phyloP scores from a whole-genome alignment of 2,113 vertebrate genomes.

The Oreochromis tanganicae region DNA sequence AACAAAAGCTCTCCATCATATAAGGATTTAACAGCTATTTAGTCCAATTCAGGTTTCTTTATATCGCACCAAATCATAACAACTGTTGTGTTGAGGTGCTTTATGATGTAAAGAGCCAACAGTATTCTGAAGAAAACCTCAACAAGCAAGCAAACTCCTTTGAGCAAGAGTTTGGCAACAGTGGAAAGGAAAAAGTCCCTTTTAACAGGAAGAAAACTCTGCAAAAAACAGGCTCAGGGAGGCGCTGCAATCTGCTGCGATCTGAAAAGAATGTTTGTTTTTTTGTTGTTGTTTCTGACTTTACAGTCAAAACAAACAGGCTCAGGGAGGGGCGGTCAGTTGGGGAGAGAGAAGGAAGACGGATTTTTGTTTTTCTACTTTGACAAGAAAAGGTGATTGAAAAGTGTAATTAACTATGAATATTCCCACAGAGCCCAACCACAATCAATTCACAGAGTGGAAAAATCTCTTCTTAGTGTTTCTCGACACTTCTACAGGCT shows the following conservation, averaged over 20 bases:
- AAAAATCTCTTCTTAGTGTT: neutral
- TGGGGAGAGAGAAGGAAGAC: neutral
- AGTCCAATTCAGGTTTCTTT: neutral
- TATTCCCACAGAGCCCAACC: neutral
- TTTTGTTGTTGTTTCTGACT: neutral
- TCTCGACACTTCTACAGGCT: neutral
- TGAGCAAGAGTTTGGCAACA: neutral
- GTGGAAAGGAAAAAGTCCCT: neutral
- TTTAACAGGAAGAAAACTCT: neutral
- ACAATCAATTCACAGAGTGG: neutral
- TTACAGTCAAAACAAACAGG: neutral
- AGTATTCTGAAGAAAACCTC: neutral
- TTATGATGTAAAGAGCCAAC: neutral
- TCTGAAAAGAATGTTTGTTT: neutral
- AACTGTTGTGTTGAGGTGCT: neutral
- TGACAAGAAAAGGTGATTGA: neutral
- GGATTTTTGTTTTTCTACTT: neutral
- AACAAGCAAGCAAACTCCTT: neutral
- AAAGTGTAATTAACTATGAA: neutral
- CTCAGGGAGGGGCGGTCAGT: neutral
- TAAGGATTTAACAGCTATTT: neutral
- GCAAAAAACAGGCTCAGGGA: neutral
- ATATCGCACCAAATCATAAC: neutral
- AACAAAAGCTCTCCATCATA: neutral
- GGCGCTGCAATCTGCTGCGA: neutral